Conservation (phyloP, 2,797 vertebrate genomes). For the Apodemus agrarius region DNA sequence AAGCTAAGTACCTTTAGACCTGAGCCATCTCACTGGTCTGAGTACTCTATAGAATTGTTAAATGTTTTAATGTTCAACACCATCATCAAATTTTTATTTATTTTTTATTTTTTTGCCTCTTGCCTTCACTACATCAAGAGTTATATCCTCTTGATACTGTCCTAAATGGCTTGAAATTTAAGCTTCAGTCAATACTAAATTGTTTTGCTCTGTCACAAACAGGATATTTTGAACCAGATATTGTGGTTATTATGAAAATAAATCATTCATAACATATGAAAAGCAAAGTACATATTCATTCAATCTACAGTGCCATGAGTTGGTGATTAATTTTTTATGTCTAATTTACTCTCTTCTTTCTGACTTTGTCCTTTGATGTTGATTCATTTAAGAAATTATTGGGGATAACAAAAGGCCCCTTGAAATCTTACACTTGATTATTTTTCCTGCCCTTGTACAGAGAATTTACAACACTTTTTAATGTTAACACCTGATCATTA, state of each 20-base stretch:
- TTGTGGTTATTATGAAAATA: background rate
- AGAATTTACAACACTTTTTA: slow-evolving; percentile 1
- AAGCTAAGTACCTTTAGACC: background rate
- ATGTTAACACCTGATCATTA: slow-evolving; percentile 49
- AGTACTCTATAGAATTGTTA: background rate
- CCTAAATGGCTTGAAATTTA: background rate
- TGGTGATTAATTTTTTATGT: background rate
- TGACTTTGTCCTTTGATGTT: background rate
- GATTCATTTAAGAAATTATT: background rate
- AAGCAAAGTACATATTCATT: background rate
- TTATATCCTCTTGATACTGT: background rate
- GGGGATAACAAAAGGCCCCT: background rate
- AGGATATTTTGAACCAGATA: background rate
- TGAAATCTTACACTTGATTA: background rate
- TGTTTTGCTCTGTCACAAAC: background rate
- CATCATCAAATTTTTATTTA: background rate
- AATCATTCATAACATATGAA: background rate
- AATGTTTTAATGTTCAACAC: background rate
- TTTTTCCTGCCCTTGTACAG: background rate
- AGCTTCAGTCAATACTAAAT: background rate
- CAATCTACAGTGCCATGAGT: background rate
- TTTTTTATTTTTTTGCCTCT: background rate
- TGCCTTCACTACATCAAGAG: background rate
- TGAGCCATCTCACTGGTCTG: background rate
- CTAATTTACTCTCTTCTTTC: background rate